Base-by-base conservation (phyloP, 30 jellyfish, hydroid and myxozoan genomes). In the Pelagia noctiluca region DNA sequence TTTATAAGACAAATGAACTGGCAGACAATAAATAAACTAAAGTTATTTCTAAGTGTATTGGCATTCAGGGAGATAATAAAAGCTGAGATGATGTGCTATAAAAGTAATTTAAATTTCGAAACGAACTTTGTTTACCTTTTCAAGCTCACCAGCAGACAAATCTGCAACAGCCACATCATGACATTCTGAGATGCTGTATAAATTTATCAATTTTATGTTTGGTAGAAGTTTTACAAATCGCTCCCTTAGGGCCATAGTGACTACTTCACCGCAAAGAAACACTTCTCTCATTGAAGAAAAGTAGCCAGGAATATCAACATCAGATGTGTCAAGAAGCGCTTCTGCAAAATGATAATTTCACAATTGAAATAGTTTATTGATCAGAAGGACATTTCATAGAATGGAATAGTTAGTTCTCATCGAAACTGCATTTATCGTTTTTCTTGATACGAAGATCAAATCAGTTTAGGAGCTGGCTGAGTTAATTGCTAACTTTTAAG, bases 211-310 rank as follows among this genome's bases (percentile, higher is more conserved):
- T 42, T 83, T 82, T 34, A 83, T 76, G 62, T 76, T 61, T 25
- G 97, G 96, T 21, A 90, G 77, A 30, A 49, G 70, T 2, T 50
- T 67, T 26, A 90, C 74, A 66, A 90, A 90, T 25, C 97, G 84
- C 42, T 82, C 86, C 35, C 97, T 78, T 34, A 90, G 25, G n/a
- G 93, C 87, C 91, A 84, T 90, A 42, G 97, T 90, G 19, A 90
- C 97, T 8, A 90, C 97, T 57, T 90, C 97, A 13, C 97, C 97
- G 70, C 97, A 90, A 13, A 90, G 72, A 70, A 95, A 67, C 29
- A 90, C 79, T 8, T 57, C 18, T 63, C 77, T 70, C 83, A 90
- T 53, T 19, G 86, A 25, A 46, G 63, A 31, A 13, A 90, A 61
- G 65, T 64, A 62, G 35, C 22, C 1, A 11, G 71, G 47, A n/a